Evolutionary conservation across 2,113 vertebrate species (phyloP).

Genomic region (Chaetura pelagica): DNA sequence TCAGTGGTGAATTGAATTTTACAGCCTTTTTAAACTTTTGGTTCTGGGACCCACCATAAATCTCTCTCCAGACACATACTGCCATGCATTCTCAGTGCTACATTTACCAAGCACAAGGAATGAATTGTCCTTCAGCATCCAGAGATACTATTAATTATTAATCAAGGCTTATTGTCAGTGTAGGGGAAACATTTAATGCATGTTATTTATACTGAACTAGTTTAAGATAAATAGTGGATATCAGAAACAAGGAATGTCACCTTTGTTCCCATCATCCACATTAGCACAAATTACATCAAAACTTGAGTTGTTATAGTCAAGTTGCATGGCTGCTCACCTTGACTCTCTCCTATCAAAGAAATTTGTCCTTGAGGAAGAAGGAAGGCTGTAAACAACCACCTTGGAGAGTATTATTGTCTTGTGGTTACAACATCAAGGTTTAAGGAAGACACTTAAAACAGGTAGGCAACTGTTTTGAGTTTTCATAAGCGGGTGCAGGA

Average conservation of each 20-base stretch:
- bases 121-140: neutral
- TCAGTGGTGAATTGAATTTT: conserved; percentile 1
- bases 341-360: neutral
- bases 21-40: neutral
- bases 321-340: neutral
- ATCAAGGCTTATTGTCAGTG: neutral
- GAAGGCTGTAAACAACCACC: neutral
- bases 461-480: neutral
- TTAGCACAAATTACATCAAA: neutral
- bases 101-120: neutral
- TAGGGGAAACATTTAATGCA: neutral
- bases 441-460: neutral
- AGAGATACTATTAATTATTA: conserved; percentile 48
- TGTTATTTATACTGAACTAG: neutral
- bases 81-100: neutral
- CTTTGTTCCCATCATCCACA: neutral
- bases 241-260: conserved; percentile 19
- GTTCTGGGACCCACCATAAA: neutral
- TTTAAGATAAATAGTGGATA: conserved; percentile 16
- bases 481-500: neutral
- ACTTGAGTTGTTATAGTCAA: neutral
- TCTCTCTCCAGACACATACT: neutral
- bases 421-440: neutral
- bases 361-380: neutral
- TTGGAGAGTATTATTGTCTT: neutral